phyloP scores from a whole-genome alignment of 1,140 invertebrate species.

The Colletes gigas region DNA sequence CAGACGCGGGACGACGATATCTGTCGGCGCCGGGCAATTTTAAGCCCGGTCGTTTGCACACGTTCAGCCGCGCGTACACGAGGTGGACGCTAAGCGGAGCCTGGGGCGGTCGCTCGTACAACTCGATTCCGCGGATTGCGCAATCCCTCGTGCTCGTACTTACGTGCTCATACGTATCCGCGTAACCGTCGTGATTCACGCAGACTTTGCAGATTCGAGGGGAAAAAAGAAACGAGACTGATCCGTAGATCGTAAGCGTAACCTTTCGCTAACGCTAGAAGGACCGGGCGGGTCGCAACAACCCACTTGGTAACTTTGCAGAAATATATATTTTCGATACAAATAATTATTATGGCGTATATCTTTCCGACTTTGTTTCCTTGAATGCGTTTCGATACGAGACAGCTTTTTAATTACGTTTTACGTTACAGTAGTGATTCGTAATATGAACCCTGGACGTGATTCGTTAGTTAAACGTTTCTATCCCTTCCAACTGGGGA shows the following conservation, averaged over 20 bases:
- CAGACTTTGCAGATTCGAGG: slow-evolving; percentile 3
- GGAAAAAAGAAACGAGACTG: slow-evolving; percentile 54
- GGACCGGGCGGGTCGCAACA: too few species aligned
- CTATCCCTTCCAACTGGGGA: too few species aligned
- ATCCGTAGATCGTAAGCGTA: slow-evolving; percentile 65
- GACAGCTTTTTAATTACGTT: too few species aligned
- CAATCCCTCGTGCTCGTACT: slow-evolving; percentile 31
- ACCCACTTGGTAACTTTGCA: too few species aligned
- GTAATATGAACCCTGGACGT: too few species aligned
- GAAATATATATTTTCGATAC: too few species aligned
- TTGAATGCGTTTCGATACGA: too few species aligned
- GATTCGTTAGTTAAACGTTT: too few species aligned
- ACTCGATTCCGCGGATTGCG: slow-evolving; percentile 36
- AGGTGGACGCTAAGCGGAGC: neutral
- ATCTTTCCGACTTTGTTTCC: too few species aligned
- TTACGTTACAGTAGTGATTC: too few species aligned
- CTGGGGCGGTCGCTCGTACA: slow-evolving; percentile 2
- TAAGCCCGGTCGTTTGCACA: slow-evolving; percentile 17
- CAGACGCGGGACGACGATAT: slow-evolving; percentile 5
- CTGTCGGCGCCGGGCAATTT: slow-evolving; percentile 27
- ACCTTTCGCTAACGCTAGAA: too few species aligned
- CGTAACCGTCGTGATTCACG: slow-evolving; percentile 16
- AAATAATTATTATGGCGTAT: too few species aligned
- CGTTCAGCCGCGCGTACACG: neutral
- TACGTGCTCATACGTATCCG: neutral